Evolutionary conservation across 2,888 invertebrate genomes (phyloP), one percentile per base, ranked within the genome.

Genomic region (Cheilosia vulpina): DNA sequence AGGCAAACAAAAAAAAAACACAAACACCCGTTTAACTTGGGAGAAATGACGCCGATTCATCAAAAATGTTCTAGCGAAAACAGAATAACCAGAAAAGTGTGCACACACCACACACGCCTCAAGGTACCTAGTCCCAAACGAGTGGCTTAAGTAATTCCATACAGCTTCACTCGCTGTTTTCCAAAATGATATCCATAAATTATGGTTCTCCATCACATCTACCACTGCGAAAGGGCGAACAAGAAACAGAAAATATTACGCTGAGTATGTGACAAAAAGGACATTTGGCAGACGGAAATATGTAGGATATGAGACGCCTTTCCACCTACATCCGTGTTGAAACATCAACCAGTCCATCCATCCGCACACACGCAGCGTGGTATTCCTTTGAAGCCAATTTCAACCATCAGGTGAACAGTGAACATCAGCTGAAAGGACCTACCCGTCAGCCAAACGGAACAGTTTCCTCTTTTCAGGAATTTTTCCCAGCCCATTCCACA

Each of bases 141-240:
- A 78, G 63, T 69, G 65, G 53, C 58, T 79, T 78, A 78, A 78
- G 62, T 63, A 63, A 71, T 71, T 71, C 63, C 78, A 55, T n/a
- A n/a, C 62, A 41, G 52, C 55, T 50, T 62, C 55, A 31, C n/a
- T 63, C 52, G 63, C 47, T 69, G 69, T 69, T 62, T 69, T 55
- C 58, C 65, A 53, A 69, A 84, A 55, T 79, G 84, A 71, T 84
- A 84, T 84, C 84, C 75, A 84, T 84, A 84, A 71, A 75, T 84
- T 75, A 84, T 75, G 52, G 69, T 50, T 68, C 63, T 60, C 68
- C 75, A 24, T 71, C 75, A 75, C 63, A 41, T 63, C 45, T n/a
- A 27, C 27, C 43, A 45, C 57, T n/a, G 21, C 13, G 11, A 17
- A n/a, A 60, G 17, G 17, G 17, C 45, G 17, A 53, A 57, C 19